phyloP scores from a whole-genome alignment of 2,797 vertebrate species.

The Mormyrops boulengeri region DNA sequence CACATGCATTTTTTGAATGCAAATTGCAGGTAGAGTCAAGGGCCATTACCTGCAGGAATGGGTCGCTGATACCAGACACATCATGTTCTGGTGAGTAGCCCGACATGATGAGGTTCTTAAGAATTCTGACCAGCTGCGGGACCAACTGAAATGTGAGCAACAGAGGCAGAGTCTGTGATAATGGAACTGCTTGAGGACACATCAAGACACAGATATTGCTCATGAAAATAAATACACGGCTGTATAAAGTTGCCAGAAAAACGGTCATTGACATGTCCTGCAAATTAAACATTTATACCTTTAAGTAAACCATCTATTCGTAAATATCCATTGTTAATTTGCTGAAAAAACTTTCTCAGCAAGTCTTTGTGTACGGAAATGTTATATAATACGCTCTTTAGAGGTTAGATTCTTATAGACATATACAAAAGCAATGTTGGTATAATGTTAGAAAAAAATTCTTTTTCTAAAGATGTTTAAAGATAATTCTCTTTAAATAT shows the following conservation, averaged over 20 bases:
- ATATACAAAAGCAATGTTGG: not conserved
- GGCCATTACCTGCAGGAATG: conserved; percentile 87
- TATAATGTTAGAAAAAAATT: not conserved
- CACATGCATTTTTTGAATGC: not conserved
- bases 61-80: conserved; percentile 98
- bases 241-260: not conserved
- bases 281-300: not conserved
- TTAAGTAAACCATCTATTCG: not conserved
- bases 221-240: not conserved
- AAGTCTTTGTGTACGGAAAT: not conserved
- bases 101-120: conserved; percentile 99
- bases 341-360: not conserved
- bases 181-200: not conserved
- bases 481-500: not conserved
- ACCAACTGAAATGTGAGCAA: conserved; percentile 75
- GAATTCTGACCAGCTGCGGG: conserved; percentile 96
- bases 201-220: not conserved
- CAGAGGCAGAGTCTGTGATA: conserved; percentile 24
- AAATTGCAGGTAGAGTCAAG: not conserved
- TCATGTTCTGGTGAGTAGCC: conserved; percentile 99
- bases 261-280: not conserved
- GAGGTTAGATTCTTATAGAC: not conserved
- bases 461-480: not conserved
- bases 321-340: not conserved
- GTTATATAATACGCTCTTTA: not conserved